phyloP scores from a whole-genome alignment of 92 coral and sea anemone species.

The Nematostella vectensis region DNA sequence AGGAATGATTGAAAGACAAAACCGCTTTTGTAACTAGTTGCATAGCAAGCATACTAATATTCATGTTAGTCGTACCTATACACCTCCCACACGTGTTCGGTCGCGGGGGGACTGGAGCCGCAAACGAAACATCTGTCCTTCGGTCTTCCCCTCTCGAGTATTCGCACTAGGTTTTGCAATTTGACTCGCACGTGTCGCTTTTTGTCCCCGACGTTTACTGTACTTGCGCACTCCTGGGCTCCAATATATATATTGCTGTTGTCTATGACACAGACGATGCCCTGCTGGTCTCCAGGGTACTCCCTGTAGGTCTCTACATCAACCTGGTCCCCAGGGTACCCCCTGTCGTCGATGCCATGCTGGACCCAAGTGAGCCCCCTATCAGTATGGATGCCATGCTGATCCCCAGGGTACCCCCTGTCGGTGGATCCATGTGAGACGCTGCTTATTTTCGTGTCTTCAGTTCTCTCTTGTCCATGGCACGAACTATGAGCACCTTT shows the following conservation, averaged over 20 bases:
- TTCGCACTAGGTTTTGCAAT: conserved; percentile 83
- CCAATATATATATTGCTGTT: conserved; percentile 96
- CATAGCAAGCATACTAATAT: too few relatives aligned
- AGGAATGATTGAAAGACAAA: too few relatives aligned
- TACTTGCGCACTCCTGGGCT: conserved; percentile 92
- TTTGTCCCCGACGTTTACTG: conserved; percentile 56
- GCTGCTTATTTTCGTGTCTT: too few relatives aligned
- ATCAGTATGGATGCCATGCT: conserved; percentile 28
- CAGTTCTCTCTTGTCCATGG: too few relatives aligned
- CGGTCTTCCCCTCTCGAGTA: conserved; percentile 67
- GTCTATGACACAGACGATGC: conserved; percentile 74
- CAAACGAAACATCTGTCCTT: conserved; percentile 75
- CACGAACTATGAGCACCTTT: too few relatives aligned
- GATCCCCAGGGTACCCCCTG: conserved; percentile 5
- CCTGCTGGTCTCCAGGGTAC: conserved; percentile 9
- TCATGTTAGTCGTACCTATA: conserved; percentile 96
- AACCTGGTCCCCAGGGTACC: too few relatives aligned
- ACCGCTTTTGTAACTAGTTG: too few relatives aligned
- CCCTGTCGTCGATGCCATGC: too few relatives aligned
- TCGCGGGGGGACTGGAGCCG: conserved; percentile 97
- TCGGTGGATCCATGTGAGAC: too few relatives aligned
- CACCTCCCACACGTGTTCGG: conserved; percentile 96
- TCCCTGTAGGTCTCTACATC: too few relatives aligned
- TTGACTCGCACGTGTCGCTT: conserved; percentile 86
- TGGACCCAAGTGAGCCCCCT: too few relatives aligned